Evolutionary conservation across 2,113 vertebrate species (phyloP).

Genomic region (Channa argus): DNA sequence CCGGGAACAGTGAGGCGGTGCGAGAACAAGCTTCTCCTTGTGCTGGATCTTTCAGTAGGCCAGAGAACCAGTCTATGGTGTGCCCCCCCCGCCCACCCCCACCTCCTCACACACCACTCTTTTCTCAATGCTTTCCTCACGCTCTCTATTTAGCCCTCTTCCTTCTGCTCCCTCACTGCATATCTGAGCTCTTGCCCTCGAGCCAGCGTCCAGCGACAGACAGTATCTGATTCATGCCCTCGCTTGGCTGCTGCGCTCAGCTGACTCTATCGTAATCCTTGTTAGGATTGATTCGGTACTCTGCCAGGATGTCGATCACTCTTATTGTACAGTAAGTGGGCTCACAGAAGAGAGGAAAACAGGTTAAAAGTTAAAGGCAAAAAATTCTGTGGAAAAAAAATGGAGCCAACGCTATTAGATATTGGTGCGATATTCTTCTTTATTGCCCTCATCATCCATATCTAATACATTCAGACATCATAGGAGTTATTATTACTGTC

Average conservation of each 20-base stretch:
- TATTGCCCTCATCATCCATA: background rate
- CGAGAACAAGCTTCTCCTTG: constrained; percentile 77
- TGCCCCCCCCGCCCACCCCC: constrained; percentile 7
- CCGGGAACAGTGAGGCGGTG: constrained; percentile 27
- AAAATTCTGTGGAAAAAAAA: background rate
- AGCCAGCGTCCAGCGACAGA: constrained; percentile 55
- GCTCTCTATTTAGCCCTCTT: constrained; percentile 33
- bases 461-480: background rate
- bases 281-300: constrained; percentile 24
- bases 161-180: constrained; percentile 42
- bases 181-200: constrained; percentile 55
- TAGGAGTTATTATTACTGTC: background rate
- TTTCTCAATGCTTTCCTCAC: constrained; percentile 21
- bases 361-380: constrained; percentile 8
- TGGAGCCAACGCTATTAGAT: background rate
- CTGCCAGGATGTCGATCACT: constrained; percentile 28
- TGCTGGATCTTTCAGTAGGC: constrained; percentile 57
- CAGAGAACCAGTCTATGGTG: constrained; percentile 23
- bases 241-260: constrained; percentile 28
- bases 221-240: constrained; percentile 69
- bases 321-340: constrained; percentile 4
- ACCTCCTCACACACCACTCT: constrained; percentile 1
- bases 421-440: background rate
- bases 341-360: constrained; percentile 7
- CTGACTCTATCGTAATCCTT: constrained; percentile 25